Evolutionary conservation across 1,140 invertebrate species (phyloP).

Genomic region (Euschistus heros): DNA sequence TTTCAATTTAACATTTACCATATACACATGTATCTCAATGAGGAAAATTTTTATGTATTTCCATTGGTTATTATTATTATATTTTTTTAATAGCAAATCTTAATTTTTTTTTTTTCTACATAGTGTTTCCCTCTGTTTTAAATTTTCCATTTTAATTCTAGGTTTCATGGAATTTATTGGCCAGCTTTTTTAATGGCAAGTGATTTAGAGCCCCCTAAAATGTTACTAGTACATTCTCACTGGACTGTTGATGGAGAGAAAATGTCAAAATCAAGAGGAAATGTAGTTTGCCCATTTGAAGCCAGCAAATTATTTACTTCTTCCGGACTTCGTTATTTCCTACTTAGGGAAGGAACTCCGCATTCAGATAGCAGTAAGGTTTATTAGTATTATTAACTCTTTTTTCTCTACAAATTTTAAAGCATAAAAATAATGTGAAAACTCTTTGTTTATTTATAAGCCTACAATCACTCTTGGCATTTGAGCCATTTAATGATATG

Average conservation of each 20-base stretch:
- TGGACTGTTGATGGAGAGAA: slow-evolving; percentile 86
- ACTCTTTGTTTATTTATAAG: too few relatives aligned
- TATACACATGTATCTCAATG: too few relatives aligned
- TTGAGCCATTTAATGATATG: too few relatives aligned
- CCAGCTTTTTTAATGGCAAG: slow-evolving; percentile 95
- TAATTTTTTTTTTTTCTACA: too few relatives aligned
- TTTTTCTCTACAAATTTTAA: slow-evolving; percentile 6
- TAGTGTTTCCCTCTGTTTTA: too few relatives aligned
- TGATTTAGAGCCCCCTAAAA: slow-evolving; percentile 63
- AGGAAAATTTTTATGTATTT: too few relatives aligned
- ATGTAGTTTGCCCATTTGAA: slow-evolving; percentile 72
- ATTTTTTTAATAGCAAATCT: too few relatives aligned
- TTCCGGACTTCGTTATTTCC: slow-evolving; percentile 81
- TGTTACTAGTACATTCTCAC: slow-evolving; percentile 85
- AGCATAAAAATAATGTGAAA: too few relatives aligned
- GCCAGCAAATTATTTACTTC: slow-evolving; percentile 39
- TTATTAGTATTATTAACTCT: slow-evolving; percentile 10
- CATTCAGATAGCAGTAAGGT: slow-evolving; percentile 82
- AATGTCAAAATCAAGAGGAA: slow-evolving; percentile 95
- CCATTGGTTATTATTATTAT: too few relatives aligned
- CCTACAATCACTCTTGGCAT: too few relatives aligned
- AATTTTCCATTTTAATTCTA: slow-evolving; percentile 34
- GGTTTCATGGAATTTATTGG: slow-evolving; percentile 97
- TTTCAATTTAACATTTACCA: too few relatives aligned
- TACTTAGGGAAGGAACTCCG: slow-evolving; percentile 78